phyloP scores from a whole-genome alignment of 1,140 invertebrate genomes.

The Cotesia typhae region DNA sequence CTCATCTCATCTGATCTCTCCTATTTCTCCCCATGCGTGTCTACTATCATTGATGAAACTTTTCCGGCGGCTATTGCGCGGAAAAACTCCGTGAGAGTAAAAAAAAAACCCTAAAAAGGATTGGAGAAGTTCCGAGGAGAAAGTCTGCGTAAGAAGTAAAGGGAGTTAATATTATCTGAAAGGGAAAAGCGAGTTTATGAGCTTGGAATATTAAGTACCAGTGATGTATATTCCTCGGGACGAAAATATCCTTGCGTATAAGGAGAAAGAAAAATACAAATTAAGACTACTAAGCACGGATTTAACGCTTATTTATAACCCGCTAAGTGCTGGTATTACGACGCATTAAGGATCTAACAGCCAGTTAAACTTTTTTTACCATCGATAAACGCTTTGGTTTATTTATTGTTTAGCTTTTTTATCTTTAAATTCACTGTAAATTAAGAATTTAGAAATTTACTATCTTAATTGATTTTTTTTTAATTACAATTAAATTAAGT shows the following conservation, averaged over 20 bases:
- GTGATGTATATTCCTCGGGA: conserved; percentile 28
- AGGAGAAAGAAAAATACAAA: conserved; percentile 60
- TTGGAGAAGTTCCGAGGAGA: conserved; percentile 32
- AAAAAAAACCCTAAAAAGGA: conserved; percentile 9
- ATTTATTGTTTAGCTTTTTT: conserved; percentile 6
- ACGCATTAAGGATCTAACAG: conserved; percentile 60
- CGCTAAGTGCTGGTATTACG: conserved; percentile 64
- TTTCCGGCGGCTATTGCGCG: background rate
- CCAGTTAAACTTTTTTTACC: conserved; percentile 50
- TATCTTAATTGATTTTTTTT: too few relatives aligned
- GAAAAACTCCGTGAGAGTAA: conserved; percentile 4
- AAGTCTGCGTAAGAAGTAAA: background rate
- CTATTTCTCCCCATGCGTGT: background rate
- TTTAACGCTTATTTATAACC: conserved; percentile 67
- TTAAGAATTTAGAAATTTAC: too few relatives aligned
- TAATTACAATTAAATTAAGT: too few relatives aligned
- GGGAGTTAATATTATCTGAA: conserved; percentile 2
- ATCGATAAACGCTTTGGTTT: background rate
- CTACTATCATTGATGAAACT: conserved; percentile 29
- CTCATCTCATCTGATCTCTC: background rate
- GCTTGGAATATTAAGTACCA: conserved; percentile 21
- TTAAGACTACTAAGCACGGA: conserved; percentile 65
- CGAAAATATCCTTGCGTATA: conserved; percentile 33
- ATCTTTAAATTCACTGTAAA: background rate
- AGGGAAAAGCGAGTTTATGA: conserved; percentile 11